These are phyloP conservation scores for Dioctria rufipes DNA, from an alignment of 2,888 invertebrate species.

Conservation along the genomic window DNA sequence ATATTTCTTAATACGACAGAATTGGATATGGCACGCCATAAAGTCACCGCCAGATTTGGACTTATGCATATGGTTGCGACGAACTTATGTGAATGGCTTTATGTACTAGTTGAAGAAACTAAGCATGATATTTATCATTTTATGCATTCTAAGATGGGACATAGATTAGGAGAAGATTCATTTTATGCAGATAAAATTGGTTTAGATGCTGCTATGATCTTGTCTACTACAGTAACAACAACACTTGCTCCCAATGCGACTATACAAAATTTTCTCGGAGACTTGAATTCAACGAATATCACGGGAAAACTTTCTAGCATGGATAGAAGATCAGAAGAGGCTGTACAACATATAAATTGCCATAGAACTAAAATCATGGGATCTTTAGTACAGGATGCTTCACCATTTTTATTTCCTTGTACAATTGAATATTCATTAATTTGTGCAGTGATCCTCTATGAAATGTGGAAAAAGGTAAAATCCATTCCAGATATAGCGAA, in stretches of 20 bases:
- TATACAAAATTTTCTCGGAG: not conserved
- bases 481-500: constrained; percentile 74
- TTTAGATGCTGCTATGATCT: not conserved
- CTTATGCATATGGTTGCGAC: constrained; percentile 93
- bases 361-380: constrained; percentile 80
- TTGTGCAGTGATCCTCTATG: constrained; percentile 89
- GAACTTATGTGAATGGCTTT: constrained; percentile 93
- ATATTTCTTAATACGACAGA: constrained; percentile 91
- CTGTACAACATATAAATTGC: constrained; percentile 69
- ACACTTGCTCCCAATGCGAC: too few relatives aligned
- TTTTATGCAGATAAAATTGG: not conserved
- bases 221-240: not conserved
- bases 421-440: constrained; percentile 92
- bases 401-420: constrained; percentile 90
- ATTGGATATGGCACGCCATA: constrained; percentile 77
- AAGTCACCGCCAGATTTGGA: constrained; percentile 86
- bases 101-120: constrained; percentile 89
- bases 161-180: constrained; percentile 38
- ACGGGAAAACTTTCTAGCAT: constrained; percentile 74
- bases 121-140: constrained; percentile 88
- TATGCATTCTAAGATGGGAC: constrained; percentile 69
- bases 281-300: constrained; percentile 50
- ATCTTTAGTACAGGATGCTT: constrained; percentile 78
- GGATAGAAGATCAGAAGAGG: constrained; percentile 61
- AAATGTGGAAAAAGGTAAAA: constrained; percentile 91